Conservation (phyloP, 1,140 invertebrate species). For the Nylanderia fulva region DNA sequence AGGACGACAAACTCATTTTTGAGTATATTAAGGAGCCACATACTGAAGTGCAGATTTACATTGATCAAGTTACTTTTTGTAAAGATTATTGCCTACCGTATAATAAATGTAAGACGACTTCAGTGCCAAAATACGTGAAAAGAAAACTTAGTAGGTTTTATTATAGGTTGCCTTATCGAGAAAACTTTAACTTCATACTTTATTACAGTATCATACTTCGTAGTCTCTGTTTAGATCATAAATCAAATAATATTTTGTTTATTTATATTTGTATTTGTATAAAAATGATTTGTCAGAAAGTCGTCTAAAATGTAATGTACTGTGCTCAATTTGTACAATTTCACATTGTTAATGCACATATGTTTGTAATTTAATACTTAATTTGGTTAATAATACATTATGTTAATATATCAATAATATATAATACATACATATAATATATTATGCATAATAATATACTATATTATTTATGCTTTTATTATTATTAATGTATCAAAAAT, state of each 20-base stretch:
- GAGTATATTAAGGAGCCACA: slow-evolving; percentile 72
- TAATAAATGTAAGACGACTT: slow-evolving; percentile 5
- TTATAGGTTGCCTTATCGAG: background rate
- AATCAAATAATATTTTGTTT: background rate
- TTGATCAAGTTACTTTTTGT: slow-evolving; percentile 61
- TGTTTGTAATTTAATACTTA: background rate
- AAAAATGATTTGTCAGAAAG: background rate
- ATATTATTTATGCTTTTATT: background rate
- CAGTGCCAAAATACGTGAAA: background rate
- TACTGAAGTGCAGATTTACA: slow-evolving; percentile 69
- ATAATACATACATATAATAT: too few relatives aligned
- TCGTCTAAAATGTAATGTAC: background rate
- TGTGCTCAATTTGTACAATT: background rate
- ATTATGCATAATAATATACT: background rate
- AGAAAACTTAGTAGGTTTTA: background rate
- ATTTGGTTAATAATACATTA: too few relatives aligned
- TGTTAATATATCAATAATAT: background rate
- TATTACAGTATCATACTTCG: background rate
- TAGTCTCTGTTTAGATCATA: background rate
- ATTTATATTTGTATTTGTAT: background rate
- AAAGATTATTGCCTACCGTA: slow-evolving; percentile 56
- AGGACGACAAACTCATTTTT: slow-evolving; percentile 71
- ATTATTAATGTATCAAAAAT: background rate
- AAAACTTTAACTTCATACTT: slow-evolving; percentile 13
- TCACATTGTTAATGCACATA: background rate